phyloP scores from a whole-genome alignment of 2,113 vertebrate species.

The Podocnemis expansa region DNA sequence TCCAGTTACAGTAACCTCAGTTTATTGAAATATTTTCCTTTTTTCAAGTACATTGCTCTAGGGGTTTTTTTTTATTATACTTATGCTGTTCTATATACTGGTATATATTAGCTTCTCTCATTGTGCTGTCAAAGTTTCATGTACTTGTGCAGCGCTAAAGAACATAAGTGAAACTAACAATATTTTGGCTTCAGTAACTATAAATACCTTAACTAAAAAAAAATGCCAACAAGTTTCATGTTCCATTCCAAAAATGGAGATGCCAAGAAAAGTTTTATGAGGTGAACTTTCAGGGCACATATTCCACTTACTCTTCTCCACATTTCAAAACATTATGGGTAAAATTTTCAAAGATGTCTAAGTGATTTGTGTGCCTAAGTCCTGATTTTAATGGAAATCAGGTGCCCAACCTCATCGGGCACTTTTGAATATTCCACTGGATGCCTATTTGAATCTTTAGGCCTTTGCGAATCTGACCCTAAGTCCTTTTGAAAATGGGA shows the following conservation, averaged over 20 bases:
- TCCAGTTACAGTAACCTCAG: background rate
- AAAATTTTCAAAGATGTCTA: background rate
- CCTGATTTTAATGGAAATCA: background rate
- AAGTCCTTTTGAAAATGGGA: too few relatives aligned
- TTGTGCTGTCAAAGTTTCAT: background rate
- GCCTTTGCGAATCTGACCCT: too few relatives aligned
- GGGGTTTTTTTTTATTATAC: background rate
- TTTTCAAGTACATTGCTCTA: background rate
- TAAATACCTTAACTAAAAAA: background rate
- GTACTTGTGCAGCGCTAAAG: background rate
- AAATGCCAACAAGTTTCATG: background rate
- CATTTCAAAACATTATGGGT: background rate
- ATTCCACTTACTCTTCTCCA: background rate
- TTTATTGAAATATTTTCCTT: background rate
- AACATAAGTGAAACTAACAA: background rate
- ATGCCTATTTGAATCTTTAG: too few relatives aligned
- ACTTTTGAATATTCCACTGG: background rate
- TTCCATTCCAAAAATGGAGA: background rate
- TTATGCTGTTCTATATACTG: background rate
- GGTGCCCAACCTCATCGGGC: background rate
- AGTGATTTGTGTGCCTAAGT: background rate
- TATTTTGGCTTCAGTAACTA: background rate
- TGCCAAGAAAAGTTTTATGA: background rate
- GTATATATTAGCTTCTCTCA: background rate
- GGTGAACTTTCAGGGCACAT: background rate